Percentiles rank a stretch among this genome's conserved stretches.
These are phyloP conservation scores for Sebastiscus tertius DNA, from an alignment of 2,797 vertebrate species.

Conservation along the genomic window DNA sequence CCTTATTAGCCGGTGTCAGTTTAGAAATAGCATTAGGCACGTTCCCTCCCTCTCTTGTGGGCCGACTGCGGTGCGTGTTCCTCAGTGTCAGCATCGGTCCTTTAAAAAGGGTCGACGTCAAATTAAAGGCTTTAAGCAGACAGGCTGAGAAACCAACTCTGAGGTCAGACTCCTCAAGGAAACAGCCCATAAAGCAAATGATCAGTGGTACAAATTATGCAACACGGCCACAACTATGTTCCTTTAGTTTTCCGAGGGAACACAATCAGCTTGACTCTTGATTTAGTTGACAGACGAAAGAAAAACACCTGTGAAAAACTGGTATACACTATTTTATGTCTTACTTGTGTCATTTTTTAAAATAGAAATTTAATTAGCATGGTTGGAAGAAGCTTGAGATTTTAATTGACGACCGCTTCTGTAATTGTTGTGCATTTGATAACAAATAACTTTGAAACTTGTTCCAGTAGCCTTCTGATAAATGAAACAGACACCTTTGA, in stretches of 20 bases:
- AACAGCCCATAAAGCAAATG: constrained; percentile 39
- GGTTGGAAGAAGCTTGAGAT: background rate
- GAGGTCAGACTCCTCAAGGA: constrained; percentile 53
- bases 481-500: constrained; percentile 11
- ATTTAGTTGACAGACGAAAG: constrained; percentile 28
- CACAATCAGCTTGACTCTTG: background rate
- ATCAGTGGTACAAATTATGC: constrained; percentile 36
- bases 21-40: constrained; percentile 62
- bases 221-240: constrained; percentile 18
- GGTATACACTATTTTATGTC: background rate
- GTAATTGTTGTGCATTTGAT: too few relatives aligned
- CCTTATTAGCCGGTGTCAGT: constrained; percentile 62
- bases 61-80: constrained; percentile 45
- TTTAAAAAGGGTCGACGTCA: constrained; percentile 36
- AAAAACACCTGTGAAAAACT: constrained; percentile 36
- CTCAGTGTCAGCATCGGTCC: constrained; percentile 49
- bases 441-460: too few relatives aligned
- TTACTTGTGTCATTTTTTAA: background rate
- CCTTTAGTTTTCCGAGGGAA: background rate
- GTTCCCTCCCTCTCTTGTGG: constrained; percentile 60
- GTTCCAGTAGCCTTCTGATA: background rate
- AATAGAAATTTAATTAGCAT: background rate
- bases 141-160: constrained; percentile 27
- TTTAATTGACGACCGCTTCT: too few relatives aligned
- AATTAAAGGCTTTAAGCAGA: constrained; percentile 55